These are phyloP conservation scores for Tachypleus tridentatus DNA, from an alignment of 1,140 invertebrate species.

Conservation along the genomic window DNA sequence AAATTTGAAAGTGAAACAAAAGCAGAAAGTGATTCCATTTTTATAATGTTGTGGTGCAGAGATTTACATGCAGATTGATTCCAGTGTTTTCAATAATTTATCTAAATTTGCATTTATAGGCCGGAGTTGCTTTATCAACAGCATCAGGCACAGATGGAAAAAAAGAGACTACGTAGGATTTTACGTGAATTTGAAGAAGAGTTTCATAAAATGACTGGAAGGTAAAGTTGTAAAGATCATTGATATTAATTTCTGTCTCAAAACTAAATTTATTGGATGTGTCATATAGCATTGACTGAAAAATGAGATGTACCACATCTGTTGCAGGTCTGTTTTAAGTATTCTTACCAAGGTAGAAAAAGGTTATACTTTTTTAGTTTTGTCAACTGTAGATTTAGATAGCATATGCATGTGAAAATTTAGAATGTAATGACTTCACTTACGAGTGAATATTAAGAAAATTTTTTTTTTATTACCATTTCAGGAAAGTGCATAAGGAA, in stretches of 20 bases:
- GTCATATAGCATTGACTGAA: not conserved
- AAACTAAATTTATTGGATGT: not conserved
- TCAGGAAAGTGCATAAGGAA: constrained; percentile 57
- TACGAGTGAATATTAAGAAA: not conserved
- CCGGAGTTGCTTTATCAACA: constrained; percentile 60
- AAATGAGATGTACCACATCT: not conserved
- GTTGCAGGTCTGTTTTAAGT: not conserved
- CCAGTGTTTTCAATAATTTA: no score
- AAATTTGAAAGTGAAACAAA: no score
- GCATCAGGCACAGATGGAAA: constrained; percentile 54
- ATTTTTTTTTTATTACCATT: not conserved
- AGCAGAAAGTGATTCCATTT: no score
- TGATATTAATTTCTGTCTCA: not conserved
- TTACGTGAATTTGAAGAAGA: constrained; percentile 72
- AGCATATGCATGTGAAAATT: not conserved
- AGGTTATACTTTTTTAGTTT: not conserved
- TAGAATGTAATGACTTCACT: not conserved
- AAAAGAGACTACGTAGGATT: constrained; percentile 55
- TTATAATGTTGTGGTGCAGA: no score
- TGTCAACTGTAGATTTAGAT: no score
- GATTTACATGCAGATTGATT: no score
- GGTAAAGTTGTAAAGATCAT: constrained; percentile 25
- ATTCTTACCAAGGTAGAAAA: not conserved
- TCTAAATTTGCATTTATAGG: constrained; percentile 1
- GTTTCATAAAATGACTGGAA: constrained; percentile 60